A percentile compares a stretch with the other conserved stretches of the same genome.
Evolutionary conservation across 1,140 invertebrate species (phyloP).

Genomic region (Drosophila carrolli): DNA sequence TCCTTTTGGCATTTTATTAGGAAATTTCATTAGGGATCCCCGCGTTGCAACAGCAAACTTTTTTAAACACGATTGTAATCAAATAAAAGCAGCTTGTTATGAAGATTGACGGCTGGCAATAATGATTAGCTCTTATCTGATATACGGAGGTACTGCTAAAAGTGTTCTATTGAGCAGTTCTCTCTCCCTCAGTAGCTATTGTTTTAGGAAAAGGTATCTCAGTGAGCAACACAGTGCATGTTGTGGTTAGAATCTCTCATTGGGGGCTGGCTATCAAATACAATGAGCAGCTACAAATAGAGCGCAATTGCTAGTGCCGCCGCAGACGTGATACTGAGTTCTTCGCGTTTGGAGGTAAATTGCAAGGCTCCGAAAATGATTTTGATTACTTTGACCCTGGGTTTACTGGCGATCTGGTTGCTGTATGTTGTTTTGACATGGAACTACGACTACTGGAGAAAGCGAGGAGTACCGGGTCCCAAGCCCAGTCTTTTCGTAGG

Average conservation of each 20-base stretch:
- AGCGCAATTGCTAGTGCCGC: neutral
- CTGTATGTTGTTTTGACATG: constrained; percentile 77
- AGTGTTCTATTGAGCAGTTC: neutral
- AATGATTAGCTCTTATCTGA: constrained; percentile 25
- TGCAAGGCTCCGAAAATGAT: constrained; percentile 17
- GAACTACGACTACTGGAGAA: constrained; percentile 81
- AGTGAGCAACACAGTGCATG: neutral
- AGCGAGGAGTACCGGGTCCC: constrained; percentile 69
- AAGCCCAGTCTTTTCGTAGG: constrained; percentile 70
- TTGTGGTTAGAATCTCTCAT: neutral
- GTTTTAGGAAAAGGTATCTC: neutral
- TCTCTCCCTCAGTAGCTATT: constrained; percentile 5
- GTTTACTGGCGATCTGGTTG: constrained; percentile 20
- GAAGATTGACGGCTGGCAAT: constrained; percentile 17
- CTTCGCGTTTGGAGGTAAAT: neutral
- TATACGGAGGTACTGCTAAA: neutral
- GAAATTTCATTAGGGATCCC: neutral
- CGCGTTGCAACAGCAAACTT: constrained; percentile 10
- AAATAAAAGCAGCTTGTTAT: constrained; percentile 16
- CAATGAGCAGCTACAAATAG: constrained; percentile 20
- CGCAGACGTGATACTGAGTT: constrained; percentile 15
- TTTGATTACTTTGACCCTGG: constrained; percentile 49
- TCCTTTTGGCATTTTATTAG: too few species aligned
- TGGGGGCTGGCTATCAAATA: neutral
- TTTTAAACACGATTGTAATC: constrained; percentile 13